Base-by-base conservation (phyloP, 2,888 invertebrate genomes). In the Phragmatobia fuliginosa region DNA sequence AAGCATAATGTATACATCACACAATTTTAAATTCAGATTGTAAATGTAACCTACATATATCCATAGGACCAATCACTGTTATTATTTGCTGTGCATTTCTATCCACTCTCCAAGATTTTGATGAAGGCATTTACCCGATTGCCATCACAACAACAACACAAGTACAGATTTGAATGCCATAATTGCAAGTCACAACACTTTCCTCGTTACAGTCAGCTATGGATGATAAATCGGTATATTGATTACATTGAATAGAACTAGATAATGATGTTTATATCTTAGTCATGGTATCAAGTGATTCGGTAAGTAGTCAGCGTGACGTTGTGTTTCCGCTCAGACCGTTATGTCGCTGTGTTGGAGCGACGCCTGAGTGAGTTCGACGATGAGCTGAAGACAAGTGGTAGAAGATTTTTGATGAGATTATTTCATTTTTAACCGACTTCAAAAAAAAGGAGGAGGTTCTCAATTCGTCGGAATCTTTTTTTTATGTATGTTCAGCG, bases 291-390 rank as follows among this genome's bases (percentile, higher is more conserved):
- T 59, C 31, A 31, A 33, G 49, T 63, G 65, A 69, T 38, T 65
- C 41, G 25, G 16, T 52, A 61, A 61, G 65, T 56, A 65, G 7
- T 61, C 41, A 66, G 56, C 65, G 68, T 61, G 63, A 68, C 31
- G 58, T 31, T 45, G 38, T 41, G 58, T 66, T 49, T 69, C 65
- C 62, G 67, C 58, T 58, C n/a, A 45, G 32, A 66, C 67, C 61
- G 69, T 65, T 67, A 69, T 64, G 28, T 31, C 6, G 65, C 28
- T 56, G 67, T 58, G 45, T 58, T 61, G 38, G 45, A 52, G 56
- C 41, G 63, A 64, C 62, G 76, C 65, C 64, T 56, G 58, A 70
- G 33, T 67, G 74, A 70, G 70, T 75, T 66, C 31, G 62, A n/a
- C 36, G 65, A 56, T 61, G 64, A 68, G 69, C 49, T 69, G 73